Evolutionary conservation across 2,113 vertebrate genomes (phyloP).

Genomic region (Puntigrus tetrazona): DNA sequence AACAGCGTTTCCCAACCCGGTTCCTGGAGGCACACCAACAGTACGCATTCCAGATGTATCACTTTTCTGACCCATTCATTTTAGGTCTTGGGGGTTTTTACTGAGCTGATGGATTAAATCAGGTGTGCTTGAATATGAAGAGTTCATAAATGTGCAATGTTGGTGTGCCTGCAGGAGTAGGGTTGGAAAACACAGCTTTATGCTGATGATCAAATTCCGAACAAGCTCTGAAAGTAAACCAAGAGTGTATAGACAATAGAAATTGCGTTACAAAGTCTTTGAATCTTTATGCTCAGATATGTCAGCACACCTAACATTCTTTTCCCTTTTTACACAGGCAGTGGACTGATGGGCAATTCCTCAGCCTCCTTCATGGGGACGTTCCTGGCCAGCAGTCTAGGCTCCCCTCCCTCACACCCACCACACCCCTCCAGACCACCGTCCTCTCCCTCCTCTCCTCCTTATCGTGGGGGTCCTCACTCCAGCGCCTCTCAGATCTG

Average conservation of each 20-base stretch:
- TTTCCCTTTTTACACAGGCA: slow-evolving; percentile 73
- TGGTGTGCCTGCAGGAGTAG: background rate
- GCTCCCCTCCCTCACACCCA: slow-evolving; percentile 82
- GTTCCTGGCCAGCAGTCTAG: slow-evolving; percentile 93
- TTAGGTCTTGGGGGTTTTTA: background rate
- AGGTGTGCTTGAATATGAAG: background rate
- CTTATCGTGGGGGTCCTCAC: slow-evolving; percentile 87
- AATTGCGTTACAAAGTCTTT: background rate
- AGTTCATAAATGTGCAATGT: background rate
- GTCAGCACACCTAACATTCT: slow-evolving; percentile 16
- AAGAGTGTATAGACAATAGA: background rate
- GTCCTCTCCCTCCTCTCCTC: slow-evolving; percentile 86
- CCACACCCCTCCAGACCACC: slow-evolving; percentile 83
- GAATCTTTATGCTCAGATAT: background rate
- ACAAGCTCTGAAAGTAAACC: background rate
- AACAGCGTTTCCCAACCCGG: background rate
- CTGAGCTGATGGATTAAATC: background rate
- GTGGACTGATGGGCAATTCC: slow-evolving; percentile 91
- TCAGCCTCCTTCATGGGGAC: slow-evolving; percentile 96
- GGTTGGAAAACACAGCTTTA: background rate
- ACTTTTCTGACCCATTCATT: background rate
- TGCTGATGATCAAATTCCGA: background rate
- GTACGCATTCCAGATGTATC: background rate
- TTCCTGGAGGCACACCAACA: background rate
- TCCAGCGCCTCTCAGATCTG: slow-evolving; percentile 93